Conservation (phyloP, 2,113 vertebrate genomes). For the Trogon melanurus region DNA sequence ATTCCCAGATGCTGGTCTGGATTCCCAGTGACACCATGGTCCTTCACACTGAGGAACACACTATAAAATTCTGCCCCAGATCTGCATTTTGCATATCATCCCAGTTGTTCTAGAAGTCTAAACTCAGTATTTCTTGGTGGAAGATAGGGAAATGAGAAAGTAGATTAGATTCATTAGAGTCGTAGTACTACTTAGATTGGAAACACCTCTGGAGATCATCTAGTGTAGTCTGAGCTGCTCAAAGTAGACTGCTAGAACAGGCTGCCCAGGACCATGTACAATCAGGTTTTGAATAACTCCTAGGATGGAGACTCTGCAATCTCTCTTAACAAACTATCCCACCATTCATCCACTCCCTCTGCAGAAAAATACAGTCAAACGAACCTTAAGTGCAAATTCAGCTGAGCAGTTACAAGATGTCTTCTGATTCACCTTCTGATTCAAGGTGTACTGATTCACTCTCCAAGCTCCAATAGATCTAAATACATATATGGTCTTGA, state of each 20-base stretch:
- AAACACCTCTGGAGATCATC: not conserved
- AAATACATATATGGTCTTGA: not conserved
- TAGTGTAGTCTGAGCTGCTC: not conserved
- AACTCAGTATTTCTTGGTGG: not conserved
- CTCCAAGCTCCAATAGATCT: not conserved
- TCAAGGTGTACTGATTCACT: not conserved
- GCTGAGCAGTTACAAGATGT: not conserved
- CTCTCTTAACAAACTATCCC: not conserved
- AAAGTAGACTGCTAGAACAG: not conserved
- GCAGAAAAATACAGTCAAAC: not conserved
- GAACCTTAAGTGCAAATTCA: not conserved
- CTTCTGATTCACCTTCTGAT: not conserved
- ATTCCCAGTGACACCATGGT: not conserved
- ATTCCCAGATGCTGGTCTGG: not conserved
- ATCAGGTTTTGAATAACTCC: not conserved
- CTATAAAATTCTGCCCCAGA: not conserved
- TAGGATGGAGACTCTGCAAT: not conserved
- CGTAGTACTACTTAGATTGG: not conserved
- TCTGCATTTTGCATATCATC: not conserved
- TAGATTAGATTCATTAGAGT: not conserved
- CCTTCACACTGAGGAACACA: not conserved
- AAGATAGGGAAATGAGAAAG: not conserved
- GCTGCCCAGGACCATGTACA: not conserved
- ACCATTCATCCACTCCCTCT: not conserved
- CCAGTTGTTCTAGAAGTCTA: not conserved